Evolutionary conservation across 2,113 vertebrate species (phyloP).

Genomic region (Hippocampus zosterae): DNA sequence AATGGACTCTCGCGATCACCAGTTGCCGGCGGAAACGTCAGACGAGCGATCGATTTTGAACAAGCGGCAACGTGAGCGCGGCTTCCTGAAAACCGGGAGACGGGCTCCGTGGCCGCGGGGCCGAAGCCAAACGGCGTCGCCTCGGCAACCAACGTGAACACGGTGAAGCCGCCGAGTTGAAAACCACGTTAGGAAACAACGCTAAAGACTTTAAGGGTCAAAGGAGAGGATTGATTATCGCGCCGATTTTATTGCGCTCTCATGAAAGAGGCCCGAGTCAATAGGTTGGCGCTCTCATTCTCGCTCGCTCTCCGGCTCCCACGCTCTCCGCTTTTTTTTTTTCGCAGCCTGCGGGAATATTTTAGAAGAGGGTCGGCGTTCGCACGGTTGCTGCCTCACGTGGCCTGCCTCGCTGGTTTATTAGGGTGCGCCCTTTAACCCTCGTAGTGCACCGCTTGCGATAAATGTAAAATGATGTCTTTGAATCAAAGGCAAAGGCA

Average conservation of each 20-base stretch:
- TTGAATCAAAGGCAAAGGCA: too few species aligned
- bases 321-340: not conserved
- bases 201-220: slow-evolving; percentile 38
- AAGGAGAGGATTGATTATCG: slow-evolving; percentile 43
- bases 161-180: not conserved
- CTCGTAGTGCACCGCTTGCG: too few species aligned
- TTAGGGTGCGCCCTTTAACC: too few species aligned
- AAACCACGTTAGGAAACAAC: slow-evolving; percentile 33
- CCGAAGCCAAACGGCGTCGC: not conserved
- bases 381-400: not conserved
- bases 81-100: not conserved
- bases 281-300: slow-evolving; percentile 17
- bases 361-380: not conserved
- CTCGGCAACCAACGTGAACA: not conserved
- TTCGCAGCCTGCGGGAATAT: not conserved
- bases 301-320: too few species aligned
- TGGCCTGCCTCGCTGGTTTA: not conserved
- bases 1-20: too few species aligned
- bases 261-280: slow-evolving; percentile 53
- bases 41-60: not conserved
- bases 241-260: slow-evolving; percentile 39
- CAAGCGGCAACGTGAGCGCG: not conserved
- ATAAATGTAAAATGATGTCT: too few species aligned
- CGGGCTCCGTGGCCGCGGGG: not conserved
- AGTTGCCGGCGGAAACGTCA: too few species aligned